Percentiles rank a stretch among this genome's conserved stretches.
phyloP scores from a whole-genome alignment of 2,888 invertebrate species.

The Hecatera dysodea region DNA sequence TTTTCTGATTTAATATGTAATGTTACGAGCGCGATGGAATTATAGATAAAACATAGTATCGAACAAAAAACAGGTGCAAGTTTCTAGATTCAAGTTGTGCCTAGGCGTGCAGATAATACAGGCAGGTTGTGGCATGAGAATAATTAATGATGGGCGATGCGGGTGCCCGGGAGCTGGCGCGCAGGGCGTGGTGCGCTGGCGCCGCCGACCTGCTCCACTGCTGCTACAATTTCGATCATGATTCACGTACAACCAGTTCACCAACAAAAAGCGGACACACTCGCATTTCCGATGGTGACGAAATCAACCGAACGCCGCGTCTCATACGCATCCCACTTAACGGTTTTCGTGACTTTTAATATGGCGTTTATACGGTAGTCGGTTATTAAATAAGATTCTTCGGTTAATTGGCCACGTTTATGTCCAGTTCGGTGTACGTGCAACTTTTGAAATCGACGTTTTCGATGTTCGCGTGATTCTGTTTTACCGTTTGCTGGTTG shows the following conservation, averaged over 20 bases:
- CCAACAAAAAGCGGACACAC: slow-evolving; percentile 79
- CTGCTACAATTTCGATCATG: slow-evolving; percentile 77
- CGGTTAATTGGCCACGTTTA: slow-evolving; percentile 84
- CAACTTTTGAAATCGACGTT: slow-evolving; percentile 78
- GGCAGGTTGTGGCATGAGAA: slow-evolving; percentile 80
- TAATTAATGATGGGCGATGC: slow-evolving; percentile 82
- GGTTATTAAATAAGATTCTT: slow-evolving; percentile 86
- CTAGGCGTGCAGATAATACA: slow-evolving; percentile 75
- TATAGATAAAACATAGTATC: slow-evolving; percentile 66
- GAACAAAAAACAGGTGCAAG: slow-evolving; percentile 78
- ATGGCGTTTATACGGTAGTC: slow-evolving; percentile 86
- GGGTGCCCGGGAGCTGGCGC: slow-evolving; percentile 76
- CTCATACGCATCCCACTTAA: slow-evolving; percentile 84
- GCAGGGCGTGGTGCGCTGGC: slow-evolving; percentile 85
- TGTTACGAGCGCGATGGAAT: slow-evolving; percentile 65
- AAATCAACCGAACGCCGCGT: slow-evolving; percentile 77
- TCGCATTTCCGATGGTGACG: slow-evolving; percentile 84
- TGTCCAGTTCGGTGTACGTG: slow-evolving; percentile 76
- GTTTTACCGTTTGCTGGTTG: slow-evolving; percentile 75
- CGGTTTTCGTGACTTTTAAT: slow-evolving; percentile 85
- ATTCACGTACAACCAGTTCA: slow-evolving; percentile 79
- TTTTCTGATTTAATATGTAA: slow-evolving; percentile 60
- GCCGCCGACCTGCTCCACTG: slow-evolving; percentile 81
- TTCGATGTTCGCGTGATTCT: slow-evolving; percentile 75
- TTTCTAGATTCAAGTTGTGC: slow-evolving; percentile 68